Conservation (phyloP, 2,888 invertebrate genomes). For the Diaperis boleti region DNA sequence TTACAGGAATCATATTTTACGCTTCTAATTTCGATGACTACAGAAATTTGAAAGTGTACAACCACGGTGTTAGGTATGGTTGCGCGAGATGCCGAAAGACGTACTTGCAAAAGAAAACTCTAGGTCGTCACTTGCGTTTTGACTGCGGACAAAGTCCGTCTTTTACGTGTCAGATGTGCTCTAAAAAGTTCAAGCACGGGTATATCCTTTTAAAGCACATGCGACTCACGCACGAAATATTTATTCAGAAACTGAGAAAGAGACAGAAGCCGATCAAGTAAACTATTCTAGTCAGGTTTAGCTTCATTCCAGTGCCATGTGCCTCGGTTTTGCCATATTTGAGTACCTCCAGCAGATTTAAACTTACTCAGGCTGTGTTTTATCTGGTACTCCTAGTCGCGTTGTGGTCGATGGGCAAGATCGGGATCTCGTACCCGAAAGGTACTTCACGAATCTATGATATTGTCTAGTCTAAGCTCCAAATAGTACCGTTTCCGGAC, state of each 20-base stretch:
- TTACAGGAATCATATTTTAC: constrained; percentile 58
- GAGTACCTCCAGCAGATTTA: constrained; percentile 20
- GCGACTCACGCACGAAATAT: constrained; percentile 59
- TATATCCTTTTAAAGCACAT: constrained; percentile 62
- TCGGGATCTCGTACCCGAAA: not conserved
- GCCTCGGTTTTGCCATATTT: constrained; percentile 40
- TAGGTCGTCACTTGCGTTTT: constrained; percentile 65
- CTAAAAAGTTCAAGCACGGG: constrained; percentile 61
- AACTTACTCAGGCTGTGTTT: constrained; percentile 18
- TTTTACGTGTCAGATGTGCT: constrained; percentile 60
- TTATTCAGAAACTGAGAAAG: constrained; percentile 54
- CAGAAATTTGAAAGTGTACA: constrained; percentile 59
- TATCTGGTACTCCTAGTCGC: constrained; percentile 17
- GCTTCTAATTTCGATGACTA: constrained; percentile 63
- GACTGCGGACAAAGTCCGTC: constrained; percentile 66
- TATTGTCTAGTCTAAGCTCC: constrained; percentile 15
- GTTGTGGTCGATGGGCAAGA: not conserved
- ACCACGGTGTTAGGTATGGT: constrained; percentile 60
- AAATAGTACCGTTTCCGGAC: not conserved
- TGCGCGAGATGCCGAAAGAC: constrained; percentile 61
- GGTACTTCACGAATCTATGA: constrained; percentile 1
- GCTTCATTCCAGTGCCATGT: constrained; percentile 38
- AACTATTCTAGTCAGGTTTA: constrained; percentile 20
- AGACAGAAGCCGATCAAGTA: constrained; percentile 48
- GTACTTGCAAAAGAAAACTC: constrained; percentile 63